These are phyloP conservation scores for Caenorhabditis sp. DNA, from an alignment of 2,888 invertebrate species.

Conservation along the genomic window DNA sequence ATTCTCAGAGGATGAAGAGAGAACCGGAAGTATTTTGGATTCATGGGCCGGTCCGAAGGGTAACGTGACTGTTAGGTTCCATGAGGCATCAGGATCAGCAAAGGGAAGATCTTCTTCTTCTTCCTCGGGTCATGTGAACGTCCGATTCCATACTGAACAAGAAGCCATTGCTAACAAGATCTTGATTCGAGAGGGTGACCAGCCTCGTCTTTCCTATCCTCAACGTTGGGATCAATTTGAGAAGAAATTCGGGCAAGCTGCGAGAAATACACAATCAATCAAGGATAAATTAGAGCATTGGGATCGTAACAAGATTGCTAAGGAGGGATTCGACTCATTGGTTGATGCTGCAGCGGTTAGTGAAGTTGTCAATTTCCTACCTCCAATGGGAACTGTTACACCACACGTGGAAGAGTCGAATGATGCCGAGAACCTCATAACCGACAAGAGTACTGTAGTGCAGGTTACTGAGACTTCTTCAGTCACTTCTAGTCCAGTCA, in stretches of 20 bases:
- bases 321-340: constrained; percentile 43
- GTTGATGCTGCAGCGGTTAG: constrained; percentile 39
- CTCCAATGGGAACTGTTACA: constrained; percentile 42
- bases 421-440: constrained; percentile 17
- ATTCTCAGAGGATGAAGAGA: constrained; percentile 14
- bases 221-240: constrained; percentile 19
- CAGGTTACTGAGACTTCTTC: constrained; percentile 12
- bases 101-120: not conserved
- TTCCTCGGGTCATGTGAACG: constrained; percentile 40
- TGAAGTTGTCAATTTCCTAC: constrained; percentile 17
- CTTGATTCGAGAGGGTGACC: constrained; percentile 29
- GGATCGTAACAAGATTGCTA: constrained; percentile 36
- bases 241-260: constrained; percentile 41
- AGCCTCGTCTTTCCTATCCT: constrained; percentile 22
- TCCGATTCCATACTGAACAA: constrained; percentile 36
- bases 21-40: constrained; percentile 26
- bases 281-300: constrained; percentile 32
- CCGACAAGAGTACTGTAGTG: constrained; percentile 15
- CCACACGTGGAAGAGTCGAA: constrained; percentile 13
- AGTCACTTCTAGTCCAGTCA: constrained; percentile 36
- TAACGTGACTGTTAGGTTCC: constrained; percentile 43
- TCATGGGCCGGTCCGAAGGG: constrained; percentile 45
- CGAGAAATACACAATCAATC: constrained; percentile 41
- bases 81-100: constrained; percentile 6
- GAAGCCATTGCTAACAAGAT: constrained; percentile 29